Base-by-base conservation (phyloP, 2,797 vertebrate species). In the Ctenopoma multispine region DNA sequence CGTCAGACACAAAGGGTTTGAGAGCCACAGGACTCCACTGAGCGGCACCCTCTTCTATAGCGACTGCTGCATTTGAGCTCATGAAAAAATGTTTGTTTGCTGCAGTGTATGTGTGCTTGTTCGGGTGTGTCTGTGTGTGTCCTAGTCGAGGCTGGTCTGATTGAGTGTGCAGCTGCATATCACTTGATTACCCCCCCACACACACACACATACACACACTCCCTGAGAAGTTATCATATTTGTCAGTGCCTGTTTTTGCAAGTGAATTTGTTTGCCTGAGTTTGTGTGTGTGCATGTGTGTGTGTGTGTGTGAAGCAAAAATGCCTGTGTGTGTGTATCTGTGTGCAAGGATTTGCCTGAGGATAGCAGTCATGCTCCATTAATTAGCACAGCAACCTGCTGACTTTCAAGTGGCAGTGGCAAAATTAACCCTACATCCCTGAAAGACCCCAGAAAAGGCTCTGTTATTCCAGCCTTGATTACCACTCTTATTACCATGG, bases 351-450 rank as follows among this genome's bases (percentile, higher is more conserved):
- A 79, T 87, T 83, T 86, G 89, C 89, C 87, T 36, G 81, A 89
- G 87, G 91, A 91, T 86, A 91, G 75, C 65, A 91, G 89, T 91
- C 89, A 88, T 90, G 89, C 89, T 91, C 87, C 89, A 92, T 94
- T 94, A 94, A 94, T 94, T 93, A 93, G 90, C 84, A 75, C 87
- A 85, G 89, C 83, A 94, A 91, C 92, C 93, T 92, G 92, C 92
- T 93, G 92, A 93, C 93, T 94, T 92, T 94, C 88, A 93, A 93
- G 92, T 90, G 87, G 83, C 85, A 72, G 81, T 77, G 87, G 87
- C 82, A 82, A 89, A 93, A 92, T 93, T 80, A 93, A 90, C 87
- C 81, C 90, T 71, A 75, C 79, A 48, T 92, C 85, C 84, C 77
- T 73, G 79, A 83, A 61, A 87, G 70, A 69, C 55, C 69, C 49